Conservation (phyloP, 1,140 invertebrate species). For the Bombus sylvicola region DNA sequence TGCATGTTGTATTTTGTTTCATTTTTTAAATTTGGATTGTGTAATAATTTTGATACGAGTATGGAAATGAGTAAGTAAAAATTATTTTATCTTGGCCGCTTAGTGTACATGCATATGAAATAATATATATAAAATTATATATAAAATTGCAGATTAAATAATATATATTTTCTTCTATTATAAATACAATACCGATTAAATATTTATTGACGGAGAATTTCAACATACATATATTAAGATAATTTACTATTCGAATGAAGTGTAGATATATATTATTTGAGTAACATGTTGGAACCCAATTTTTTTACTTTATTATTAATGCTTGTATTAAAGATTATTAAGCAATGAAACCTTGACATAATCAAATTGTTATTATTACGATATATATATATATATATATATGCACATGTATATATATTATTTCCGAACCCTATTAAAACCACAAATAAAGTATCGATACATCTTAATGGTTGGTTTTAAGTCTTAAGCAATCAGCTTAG, state of each 20-base stretch:
- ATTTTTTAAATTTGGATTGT: background rate
- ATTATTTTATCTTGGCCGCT: conserved; percentile 12
- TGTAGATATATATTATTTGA: conserved; percentile 14
- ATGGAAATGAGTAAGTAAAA: background rate
- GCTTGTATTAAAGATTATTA: conserved; percentile 50
- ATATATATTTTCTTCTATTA: background rate
- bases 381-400: no score
- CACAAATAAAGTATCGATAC: conserved; percentile 46
- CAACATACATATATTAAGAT: conserved; percentile 17
- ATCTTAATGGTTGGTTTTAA: conserved; percentile 51
- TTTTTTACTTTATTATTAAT: conserved; percentile 35
- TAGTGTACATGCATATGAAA: background rate
- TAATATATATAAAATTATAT: conserved; percentile 12
- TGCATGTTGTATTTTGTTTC: conserved; percentile 9
- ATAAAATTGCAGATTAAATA: background rate
- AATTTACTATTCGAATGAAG: conserved; percentile 4
- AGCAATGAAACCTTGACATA: conserved; percentile 6
- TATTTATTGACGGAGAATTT: conserved; percentile 10
- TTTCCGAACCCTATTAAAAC: conserved; percentile 54
- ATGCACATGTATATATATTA: background rate
- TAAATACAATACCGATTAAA: background rate
- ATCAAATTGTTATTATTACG: conserved; percentile 31
- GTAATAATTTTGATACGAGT: background rate
- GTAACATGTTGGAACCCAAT: conserved; percentile 10
- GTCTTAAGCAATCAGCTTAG: conserved; percentile 55